A percentile compares a stretch with the other conserved stretches of the same genome.
Conservation (phyloP, 2,797 vertebrate genomes). For the Acrocephalus scirpaceus region DNA sequence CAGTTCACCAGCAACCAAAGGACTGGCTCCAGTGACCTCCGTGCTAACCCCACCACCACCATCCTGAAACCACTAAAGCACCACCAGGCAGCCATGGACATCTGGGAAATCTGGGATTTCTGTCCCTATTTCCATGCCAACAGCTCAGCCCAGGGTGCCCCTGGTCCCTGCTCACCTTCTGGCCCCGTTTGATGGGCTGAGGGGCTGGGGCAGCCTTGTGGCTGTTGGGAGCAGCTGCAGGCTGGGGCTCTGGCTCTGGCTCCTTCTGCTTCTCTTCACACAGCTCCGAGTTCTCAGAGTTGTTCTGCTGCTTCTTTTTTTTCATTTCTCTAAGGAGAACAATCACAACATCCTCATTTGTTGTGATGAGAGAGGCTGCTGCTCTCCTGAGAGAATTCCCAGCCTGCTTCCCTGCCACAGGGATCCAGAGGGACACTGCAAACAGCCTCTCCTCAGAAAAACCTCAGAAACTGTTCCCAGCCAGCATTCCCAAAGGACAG, state of each 20-base stretch:
- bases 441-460: not conserved
- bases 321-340: slow-evolving; percentile 86
- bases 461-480: not conserved
- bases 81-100: accelerated
- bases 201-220: slow-evolving; percentile 58
- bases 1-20: not conserved
- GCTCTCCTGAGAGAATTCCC: not conserved
- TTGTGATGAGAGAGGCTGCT: not conserved
- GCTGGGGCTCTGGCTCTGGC: not conserved
- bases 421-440: accelerated
- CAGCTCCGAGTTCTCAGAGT: slow-evolving; percentile 68
- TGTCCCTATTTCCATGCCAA: accelerated
- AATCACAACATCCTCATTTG: not conserved
- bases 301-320: slow-evolving; percentile 87
- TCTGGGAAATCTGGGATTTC: not conserved
- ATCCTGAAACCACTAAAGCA: not conserved
- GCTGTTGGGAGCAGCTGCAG: slow-evolving; percentile 58
- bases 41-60: not conserved
- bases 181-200: slow-evolving; percentile 87
- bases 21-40: not conserved
- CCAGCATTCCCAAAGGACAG: not conserved
- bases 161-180: slow-evolving; percentile 81
- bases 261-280: slow-evolving; percentile 71
- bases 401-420: not conserved
- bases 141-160: accelerated